phyloP scores from a whole-genome alignment of 2,113 vertebrate genomes.

The Rhombomys opimus region DNA sequence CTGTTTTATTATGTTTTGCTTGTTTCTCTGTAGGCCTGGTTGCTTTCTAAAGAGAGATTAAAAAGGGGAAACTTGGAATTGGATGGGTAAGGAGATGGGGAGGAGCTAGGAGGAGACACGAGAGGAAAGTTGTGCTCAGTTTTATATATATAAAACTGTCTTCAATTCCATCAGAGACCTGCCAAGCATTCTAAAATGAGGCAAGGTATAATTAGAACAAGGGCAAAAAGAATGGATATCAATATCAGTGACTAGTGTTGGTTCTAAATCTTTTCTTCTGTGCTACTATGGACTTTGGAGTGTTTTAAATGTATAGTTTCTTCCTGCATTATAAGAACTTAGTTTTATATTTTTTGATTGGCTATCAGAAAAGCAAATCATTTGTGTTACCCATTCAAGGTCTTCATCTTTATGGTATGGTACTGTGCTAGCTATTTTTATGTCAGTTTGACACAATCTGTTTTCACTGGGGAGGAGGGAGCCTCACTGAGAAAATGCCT shows the following conservation, averaged over 20 bases:
- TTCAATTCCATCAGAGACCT: not conserved
- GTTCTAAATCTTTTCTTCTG: not conserved
- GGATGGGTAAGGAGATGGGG: not conserved
- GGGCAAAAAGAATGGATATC: fast-evolving
- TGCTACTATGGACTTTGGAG: not conserved
- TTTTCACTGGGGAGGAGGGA: not conserved
- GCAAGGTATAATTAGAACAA: not conserved
- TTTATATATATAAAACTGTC: not conserved
- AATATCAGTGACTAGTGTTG: fast-evolving
- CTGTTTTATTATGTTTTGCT: not conserved
- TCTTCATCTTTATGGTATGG: not conserved
- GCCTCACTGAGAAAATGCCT: not conserved
- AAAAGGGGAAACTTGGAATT: not conserved
- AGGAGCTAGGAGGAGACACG: not conserved
- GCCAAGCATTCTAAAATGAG: not conserved
- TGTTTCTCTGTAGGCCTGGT: not conserved
- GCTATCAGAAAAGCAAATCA: not conserved
- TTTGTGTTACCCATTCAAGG: constrained; percentile 20
- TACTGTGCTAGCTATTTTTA: not conserved
- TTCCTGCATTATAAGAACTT: not conserved
- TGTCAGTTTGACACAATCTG: not conserved
- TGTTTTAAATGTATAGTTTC: not conserved
- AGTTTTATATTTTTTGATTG: not conserved
- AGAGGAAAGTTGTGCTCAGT: not conserved
- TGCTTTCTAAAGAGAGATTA: not conserved